Conservation (phyloP, 2,888 invertebrate genomes). For the Allophyes oxyacanthae region DNA sequence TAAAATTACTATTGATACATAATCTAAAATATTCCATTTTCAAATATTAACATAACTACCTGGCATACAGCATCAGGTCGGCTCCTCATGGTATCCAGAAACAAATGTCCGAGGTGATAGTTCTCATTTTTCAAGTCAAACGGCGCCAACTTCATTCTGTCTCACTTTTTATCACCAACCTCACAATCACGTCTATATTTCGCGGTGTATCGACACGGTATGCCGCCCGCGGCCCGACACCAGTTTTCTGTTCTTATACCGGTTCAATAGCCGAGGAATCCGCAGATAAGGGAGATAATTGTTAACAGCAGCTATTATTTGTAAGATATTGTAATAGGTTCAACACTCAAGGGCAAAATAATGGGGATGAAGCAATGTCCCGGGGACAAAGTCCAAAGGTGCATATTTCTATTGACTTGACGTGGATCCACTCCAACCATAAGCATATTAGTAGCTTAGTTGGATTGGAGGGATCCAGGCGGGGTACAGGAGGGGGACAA, state of each 20-base stretch:
- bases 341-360: too few species aligned
- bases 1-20: too few species aligned
- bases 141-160: conserved; percentile 38
- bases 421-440: too few species aligned
- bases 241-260: conserved; percentile 13
- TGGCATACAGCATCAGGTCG: conserved; percentile 62
- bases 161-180: conserved; percentile 4
- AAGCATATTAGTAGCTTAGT: too few species aligned
- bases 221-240: conserved; percentile 2
- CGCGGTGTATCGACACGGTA: conserved; percentile 12
- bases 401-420: too few species aligned
- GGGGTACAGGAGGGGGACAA: too few species aligned
- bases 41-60: conserved; percentile 27
- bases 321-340: background rate
- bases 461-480: too few species aligned
- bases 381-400: too few species aligned
- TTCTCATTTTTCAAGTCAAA: conserved; percentile 52
- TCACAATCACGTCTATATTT: conserved; percentile 23
- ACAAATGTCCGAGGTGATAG: conserved; percentile 65
- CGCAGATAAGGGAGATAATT: conserved; percentile 14
- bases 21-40: too few species aligned
- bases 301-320: conserved; percentile 1
- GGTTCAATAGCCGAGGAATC: conserved; percentile 22
- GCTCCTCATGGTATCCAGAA: conserved; percentile 60
- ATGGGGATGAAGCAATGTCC: too few species aligned